Evolutionary conservation across 2,888 invertebrate species (phyloP), one percentile per base, ranked within the genome.

Genomic region (Ectemnius cavifrons): DNA sequence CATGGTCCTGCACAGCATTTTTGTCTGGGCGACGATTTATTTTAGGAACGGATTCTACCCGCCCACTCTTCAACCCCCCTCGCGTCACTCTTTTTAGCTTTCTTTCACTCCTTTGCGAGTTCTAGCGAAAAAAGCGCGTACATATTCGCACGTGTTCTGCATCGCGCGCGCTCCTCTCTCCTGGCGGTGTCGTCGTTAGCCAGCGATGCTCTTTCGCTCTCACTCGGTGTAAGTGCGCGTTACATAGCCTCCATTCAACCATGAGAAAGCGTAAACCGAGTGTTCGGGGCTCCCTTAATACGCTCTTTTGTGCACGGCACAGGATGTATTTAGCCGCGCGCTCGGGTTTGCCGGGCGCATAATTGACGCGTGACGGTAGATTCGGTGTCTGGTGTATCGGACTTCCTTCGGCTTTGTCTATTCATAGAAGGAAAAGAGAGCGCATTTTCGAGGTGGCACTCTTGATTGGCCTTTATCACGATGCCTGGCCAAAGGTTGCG

Each of bases 1-100:
- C 67, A 49, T 71, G 63, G 67, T 61, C 67, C 61, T 16, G n/a
- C 11, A 52, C 67, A 46, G 73, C 79, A 75, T 80, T 84, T 83
- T 83, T 82, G 83, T 80, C 83, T 83, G 76, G 78, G 61, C 72
- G 77, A 71, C 69, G 68, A 78, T 81, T 84, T 85, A 85, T 85
- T 85, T 85, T 84, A 77, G 78, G 84, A 72, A 57, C 70, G 63
- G 47, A 70, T 74, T 56, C 72, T 75, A 74, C 77, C 77, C 23
- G 23, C 23, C 23, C 23, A 2, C 23, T 23, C 23, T 23, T 23
- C 23, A 3, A 23, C 23, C 37, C 37, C 37, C 72, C 37, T 37
- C 37, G 37, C 37, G 37, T 11, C 37, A 11, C 37, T 8, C 37
- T 37, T 71, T 73, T 71, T 68, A 73, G 70, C 78, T 74, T 71